These are phyloP conservation scores for Xanthorhoe spadicearia DNA, from an alignment of 2,888 invertebrate species.

Conservation along the genomic window DNA sequence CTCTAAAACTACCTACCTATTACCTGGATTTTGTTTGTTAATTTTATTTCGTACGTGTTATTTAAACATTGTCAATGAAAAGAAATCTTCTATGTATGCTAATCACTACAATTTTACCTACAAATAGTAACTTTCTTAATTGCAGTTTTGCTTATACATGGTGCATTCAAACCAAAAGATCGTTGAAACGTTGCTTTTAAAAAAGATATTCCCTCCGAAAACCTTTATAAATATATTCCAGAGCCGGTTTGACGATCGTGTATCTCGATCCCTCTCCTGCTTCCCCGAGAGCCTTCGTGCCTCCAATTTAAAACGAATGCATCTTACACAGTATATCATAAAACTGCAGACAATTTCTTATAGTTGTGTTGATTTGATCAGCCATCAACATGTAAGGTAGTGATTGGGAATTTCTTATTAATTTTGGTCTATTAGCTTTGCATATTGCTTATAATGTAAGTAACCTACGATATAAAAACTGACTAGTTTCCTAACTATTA, in stretches of 20 bases:
- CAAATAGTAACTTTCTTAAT: background rate
- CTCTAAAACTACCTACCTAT: slow-evolving; percentile 14
- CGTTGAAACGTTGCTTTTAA: slow-evolving; percentile 25
- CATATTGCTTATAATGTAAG: background rate
- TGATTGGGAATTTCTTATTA: background rate
- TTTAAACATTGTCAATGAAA: background rate
- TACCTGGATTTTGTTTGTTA: background rate
- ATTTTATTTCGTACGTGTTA: background rate
- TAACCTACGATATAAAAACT: background rate
- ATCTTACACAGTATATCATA: slow-evolving; percentile 52
- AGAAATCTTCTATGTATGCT: slow-evolving; percentile 1
- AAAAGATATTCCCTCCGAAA: slow-evolving; percentile 47
- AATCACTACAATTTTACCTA: background rate
- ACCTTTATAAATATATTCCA: slow-evolving; percentile 55
- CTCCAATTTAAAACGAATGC: slow-evolving; percentile 68
- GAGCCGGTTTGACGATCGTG: slow-evolving; percentile 65
- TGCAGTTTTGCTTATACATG: background rate
- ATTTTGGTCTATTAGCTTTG: background rate
- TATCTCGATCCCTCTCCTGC: slow-evolving; percentile 73
- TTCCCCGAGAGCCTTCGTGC: slow-evolving; percentile 53
- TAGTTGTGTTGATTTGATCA: background rate
- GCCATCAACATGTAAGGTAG: background rate
- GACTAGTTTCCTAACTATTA: background rate
- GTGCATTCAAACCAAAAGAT: slow-evolving; percentile 14
- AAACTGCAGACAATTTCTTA: slow-evolving; percentile 28